phyloP scores from a whole-genome alignment of 2,113 vertebrate species.

The Mionectes macconnelli region DNA sequence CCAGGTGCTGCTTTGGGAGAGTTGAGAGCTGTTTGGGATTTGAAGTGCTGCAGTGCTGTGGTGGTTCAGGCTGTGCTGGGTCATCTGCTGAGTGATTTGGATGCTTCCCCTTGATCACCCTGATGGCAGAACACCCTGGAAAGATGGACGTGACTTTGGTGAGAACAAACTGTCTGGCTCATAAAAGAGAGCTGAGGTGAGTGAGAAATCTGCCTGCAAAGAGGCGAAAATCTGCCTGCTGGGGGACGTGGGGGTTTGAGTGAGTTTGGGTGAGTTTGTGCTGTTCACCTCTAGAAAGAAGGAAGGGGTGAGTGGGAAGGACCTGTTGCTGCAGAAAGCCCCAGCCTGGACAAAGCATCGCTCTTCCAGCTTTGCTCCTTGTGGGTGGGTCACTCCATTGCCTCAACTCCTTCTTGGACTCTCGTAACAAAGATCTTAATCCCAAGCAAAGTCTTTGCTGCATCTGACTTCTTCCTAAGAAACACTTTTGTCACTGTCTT shows the following conservation, averaged over 20 bases:
- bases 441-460: not conserved
- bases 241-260: not conserved
- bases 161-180: not conserved
- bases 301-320: rapidly evolving
- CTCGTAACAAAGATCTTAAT: not conserved
- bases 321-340: not conserved
- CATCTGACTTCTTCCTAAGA: not conserved
- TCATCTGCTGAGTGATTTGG: not conserved
- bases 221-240: not conserved
- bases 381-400: not conserved
- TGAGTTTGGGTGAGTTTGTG: not conserved
- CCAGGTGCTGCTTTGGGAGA: not conserved
- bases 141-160: not conserved
- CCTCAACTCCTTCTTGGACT: not conserved
- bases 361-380: not conserved
- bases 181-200: not conserved
- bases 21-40: not conserved
- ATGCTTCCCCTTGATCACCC: not conserved
- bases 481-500: not conserved
- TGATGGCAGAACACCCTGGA: not conserved
- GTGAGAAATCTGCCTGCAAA: not conserved
- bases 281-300: not conserved
- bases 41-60: rapidly evolving
- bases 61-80: not conserved
- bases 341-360: not conserved